These are phyloP conservation scores for Pygmarrhopalites habei DNA, from an alignment of 1,140 invertebrate species.

Conservation along the genomic window DNA sequence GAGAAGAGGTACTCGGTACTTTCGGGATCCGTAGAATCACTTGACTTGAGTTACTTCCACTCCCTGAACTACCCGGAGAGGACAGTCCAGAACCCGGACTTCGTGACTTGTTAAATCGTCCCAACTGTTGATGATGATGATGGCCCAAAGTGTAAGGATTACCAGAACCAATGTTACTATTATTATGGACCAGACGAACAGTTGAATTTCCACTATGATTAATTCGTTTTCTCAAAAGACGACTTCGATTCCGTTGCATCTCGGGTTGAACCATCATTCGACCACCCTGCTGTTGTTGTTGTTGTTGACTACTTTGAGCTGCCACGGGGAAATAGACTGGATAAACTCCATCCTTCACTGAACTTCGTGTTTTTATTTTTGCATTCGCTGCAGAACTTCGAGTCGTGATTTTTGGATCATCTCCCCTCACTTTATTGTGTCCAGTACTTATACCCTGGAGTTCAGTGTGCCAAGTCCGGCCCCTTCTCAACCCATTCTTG, in stretches of 20 bases:
- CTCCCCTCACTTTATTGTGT: background rate
- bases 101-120: background rate
- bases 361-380: constrained; percentile 27
- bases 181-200: background rate
- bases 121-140: background rate
- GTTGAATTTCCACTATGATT: no score
- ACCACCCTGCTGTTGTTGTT: background rate
- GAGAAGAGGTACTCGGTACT: background rate
- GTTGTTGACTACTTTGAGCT: no score
- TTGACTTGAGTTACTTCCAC: constrained; percentile 14
- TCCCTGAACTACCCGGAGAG: background rate
- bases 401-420: constrained; percentile 5
- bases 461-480: background rate
- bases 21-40: constrained; percentile 16
- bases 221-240: background rate
- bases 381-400: constrained; percentile 23
- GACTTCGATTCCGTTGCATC: background rate
- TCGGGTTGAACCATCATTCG: background rate
- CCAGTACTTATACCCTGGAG: background rate
- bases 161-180: background rate
- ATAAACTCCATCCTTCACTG: background rate
- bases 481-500: constrained; percentile 18
- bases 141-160: background rate
- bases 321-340: background rate
- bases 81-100: background rate